phyloP scores from a whole-genome alignment of 2,888 invertebrate species.

The Monopis laevigella region DNA sequence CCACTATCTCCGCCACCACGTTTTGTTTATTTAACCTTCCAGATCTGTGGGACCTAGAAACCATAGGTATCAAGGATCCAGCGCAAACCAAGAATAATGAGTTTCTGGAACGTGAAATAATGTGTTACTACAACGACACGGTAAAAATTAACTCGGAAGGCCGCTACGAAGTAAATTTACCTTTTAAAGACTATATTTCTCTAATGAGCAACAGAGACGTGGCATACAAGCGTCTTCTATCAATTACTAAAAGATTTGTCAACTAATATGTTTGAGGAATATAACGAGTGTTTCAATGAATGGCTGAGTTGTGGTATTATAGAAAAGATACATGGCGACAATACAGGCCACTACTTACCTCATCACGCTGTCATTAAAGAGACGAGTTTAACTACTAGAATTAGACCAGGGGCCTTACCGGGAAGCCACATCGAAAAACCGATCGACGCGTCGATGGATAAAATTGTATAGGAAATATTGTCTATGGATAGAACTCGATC shows the following conservation, averaged over 20 bases:
- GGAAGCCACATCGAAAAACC: no score
- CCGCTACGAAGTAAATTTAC: not conserved
- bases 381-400: not conserved
- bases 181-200: not conserved
- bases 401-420: no score
- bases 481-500: no score
- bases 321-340: no score
- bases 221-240: not conserved
- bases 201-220: not conserved
- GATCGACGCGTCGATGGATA: no score
- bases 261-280: not conserved
- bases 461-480: no score
- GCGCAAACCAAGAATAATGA: not conserved
- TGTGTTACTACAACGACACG: not conserved
- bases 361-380: not conserved
- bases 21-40: not conserved
- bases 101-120: not conserved
- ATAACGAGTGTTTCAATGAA: not conserved
- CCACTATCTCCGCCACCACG: not conserved
- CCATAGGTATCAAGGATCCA: not conserved
- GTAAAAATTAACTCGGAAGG: not conserved
- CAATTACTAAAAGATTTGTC: not conserved
- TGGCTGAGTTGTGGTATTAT: not conserved
- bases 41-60: not conserved
- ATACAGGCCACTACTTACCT: no score